Evolutionary conservation across 2,113 vertebrate genomes (phyloP).

Genomic region (Chascanopsetta lugubris): DNA sequence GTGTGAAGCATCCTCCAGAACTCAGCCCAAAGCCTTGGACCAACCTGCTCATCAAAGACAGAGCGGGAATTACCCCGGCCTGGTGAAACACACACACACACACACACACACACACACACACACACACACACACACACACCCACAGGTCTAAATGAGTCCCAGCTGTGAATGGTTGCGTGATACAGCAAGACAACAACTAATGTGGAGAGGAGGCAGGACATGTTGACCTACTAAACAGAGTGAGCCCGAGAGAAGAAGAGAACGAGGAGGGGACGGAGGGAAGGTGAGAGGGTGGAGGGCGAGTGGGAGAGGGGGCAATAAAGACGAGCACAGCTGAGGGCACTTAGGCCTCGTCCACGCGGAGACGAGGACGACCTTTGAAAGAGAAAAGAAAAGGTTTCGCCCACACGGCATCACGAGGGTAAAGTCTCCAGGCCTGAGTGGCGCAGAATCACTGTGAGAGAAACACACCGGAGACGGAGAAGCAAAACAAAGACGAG

Average conservation of each 20-base stretch:
- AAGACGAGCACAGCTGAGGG: not conserved
- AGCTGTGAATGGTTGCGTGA: conserved; percentile 72
- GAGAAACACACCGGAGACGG: too few species aligned
- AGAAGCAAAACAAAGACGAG: too few species aligned
- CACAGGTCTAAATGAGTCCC: conserved; percentile 67
- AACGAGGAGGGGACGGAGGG: conserved; percentile 8
- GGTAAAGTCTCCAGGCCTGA: too few species aligned
- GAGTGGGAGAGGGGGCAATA: conserved; percentile 16
- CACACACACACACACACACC: conserved; percentile 34
- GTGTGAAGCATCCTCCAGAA: conserved; percentile 58
- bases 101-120: conserved; percentile 18
- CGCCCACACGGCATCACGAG: too few species aligned
- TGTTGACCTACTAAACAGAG: conserved; percentile 68
- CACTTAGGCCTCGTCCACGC: too few species aligned
- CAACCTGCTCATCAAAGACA: conserved; percentile 67
- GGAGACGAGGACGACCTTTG: not conserved
- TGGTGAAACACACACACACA: conserved; percentile 36
- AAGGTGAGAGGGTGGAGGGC: conserved; percentile 24
- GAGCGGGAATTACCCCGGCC: conserved; percentile 57
- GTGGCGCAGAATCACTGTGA: too few species aligned
- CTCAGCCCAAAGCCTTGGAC: conserved; percentile 50
- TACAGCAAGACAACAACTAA: conserved; percentile 74
- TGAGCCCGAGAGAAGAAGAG: not conserved
- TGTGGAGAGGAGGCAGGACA: conserved; percentile 62
- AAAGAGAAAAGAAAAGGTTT: too few species aligned